Evolutionary conservation across 2,888 invertebrate species (phyloP).

Genomic region (Eilema sororculum): DNA sequence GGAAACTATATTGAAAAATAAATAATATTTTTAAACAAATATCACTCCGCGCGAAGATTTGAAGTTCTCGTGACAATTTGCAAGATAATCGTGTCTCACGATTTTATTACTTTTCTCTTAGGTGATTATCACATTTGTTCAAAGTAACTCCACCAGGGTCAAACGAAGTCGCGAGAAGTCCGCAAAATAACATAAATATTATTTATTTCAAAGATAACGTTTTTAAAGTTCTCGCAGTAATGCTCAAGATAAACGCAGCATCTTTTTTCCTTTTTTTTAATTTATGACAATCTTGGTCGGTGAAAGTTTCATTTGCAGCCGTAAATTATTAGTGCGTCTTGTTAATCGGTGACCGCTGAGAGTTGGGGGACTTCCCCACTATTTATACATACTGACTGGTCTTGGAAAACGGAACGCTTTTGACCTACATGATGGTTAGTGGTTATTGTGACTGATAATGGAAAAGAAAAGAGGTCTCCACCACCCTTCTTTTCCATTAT

Average conservation of each 20-base stretch:
- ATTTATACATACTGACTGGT: conserved; percentile 47
- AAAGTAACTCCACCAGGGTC: not conserved
- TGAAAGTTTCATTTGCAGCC: conserved; percentile 65
- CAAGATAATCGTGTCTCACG: not conserved
- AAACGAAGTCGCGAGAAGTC: not conserved
- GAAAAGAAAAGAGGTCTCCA: no score
- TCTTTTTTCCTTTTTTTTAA: conserved; percentile 55
- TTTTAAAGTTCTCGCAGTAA: conserved; percentile 50
- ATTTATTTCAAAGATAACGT: conserved; percentile 41
- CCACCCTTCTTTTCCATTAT: no score
- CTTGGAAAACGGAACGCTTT: conserved; percentile 7
- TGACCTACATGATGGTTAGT: no score
- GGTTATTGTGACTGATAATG: no score
- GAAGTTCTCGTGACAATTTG: not conserved
- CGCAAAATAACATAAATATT: conserved; percentile 2
- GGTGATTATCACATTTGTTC: not conserved
- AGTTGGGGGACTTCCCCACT: conserved; percentile 59
- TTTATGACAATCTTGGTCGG: conserved; percentile 62
- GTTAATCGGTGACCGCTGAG: conserved; percentile 55
- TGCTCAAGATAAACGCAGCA: conserved; percentile 53
- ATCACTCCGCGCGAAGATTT: not conserved
- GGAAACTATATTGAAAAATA: no score
- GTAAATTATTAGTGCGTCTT: conserved; percentile 67
- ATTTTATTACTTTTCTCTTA: not conserved
- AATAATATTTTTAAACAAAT: no score